Evolutionary conservation across 2,888 invertebrate species (phyloP).

Genomic region (Tipula vernalis): DNA sequence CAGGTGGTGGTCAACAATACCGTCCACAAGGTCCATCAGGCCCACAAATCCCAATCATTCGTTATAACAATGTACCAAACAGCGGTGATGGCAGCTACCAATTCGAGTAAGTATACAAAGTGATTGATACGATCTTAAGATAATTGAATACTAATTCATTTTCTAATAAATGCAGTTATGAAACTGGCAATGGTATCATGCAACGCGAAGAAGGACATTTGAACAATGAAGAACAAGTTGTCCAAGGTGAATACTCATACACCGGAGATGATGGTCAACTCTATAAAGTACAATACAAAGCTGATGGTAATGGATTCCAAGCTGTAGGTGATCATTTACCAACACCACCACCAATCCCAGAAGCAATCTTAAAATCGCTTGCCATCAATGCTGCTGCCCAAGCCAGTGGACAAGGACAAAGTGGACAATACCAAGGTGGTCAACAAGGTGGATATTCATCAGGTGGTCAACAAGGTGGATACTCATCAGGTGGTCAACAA

Average conservation of each 20-base stretch:
- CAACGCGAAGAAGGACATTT: slow-evolving; percentile 43
- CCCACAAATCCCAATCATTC: slow-evolving; percentile 44
- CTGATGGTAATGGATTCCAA: slow-evolving; percentile 65
- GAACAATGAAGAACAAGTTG: slow-evolving; percentile 45
- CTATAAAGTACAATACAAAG: slow-evolving; percentile 52
- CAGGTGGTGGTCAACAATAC: slow-evolving; percentile 5
- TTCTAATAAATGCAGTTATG: slow-evolving; percentile 34
- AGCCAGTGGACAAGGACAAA: neutral
- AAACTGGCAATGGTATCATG: slow-evolving; percentile 52
- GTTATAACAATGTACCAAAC: slow-evolving; percentile 43
- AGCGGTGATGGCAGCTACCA: slow-evolving; percentile 51
- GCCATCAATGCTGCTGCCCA: slow-evolving; percentile 16
- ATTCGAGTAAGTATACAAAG: slow-evolving; percentile 40
- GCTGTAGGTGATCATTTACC: slow-evolving; percentile 66
- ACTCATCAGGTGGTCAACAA: neutral
- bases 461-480: slow-evolving; percentile 7
- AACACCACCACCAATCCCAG: slow-evolving; percentile 61
- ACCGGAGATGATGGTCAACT: slow-evolving; percentile 48
- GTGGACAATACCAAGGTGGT: slow-evolving; percentile 7
- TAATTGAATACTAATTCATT: slow-evolving; percentile 13
- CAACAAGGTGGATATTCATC: slow-evolving; percentile 11
- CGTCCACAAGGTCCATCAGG: slow-evolving; percentile 28
- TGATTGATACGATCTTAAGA: neutral
- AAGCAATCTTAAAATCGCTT: slow-evolving; percentile 19
- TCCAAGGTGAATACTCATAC: slow-evolving; percentile 49